Evolutionary conservation across 2,888 invertebrate species (phyloP), one percentile per base, ranked within the genome.

Genomic region (Melieria picta): DNA sequence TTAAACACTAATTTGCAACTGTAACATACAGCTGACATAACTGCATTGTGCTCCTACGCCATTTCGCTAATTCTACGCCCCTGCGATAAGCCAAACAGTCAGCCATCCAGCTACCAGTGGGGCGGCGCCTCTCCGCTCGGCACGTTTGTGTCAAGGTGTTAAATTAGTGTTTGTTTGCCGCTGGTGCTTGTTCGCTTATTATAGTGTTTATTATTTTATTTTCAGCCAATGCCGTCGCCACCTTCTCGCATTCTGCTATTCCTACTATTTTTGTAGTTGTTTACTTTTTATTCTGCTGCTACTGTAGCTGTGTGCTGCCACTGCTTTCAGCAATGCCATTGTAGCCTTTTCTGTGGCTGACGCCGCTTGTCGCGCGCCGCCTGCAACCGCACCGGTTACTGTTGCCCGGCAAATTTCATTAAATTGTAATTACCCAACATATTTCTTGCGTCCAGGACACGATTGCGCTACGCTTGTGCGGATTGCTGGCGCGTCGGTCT

Each of bases 351-450:
- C 50, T 50, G 50, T 50, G 7, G 60, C 43, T 60, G 60, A 3
- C 7, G 60, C n/a, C 2, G 30, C n/a, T 3, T 62, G 13, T 13
- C 13, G 16, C 30, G 7, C 42, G 13, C 11, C 7, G 52, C 52
- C n/a, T 3, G 7, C 7, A 7, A 11, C 13, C 42, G 64, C 55
- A 50, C 9, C 55, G 13, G 48, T 63, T 65, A 11, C 43, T 65
- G 42, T 65, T 63, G 16, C 63, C 30, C 4, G 11, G n/a, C 11
- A 60, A 71, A 65, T 71, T 71, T 71, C 71, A 71, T 71, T 71
- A 71, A 71, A 71, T 66, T 71, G 71, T 71, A 71, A 71, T 71
- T 71, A 71, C 65, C 65, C 62, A 55, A 65, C 65, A 70, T 70
- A 70, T 70, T 70, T 70, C 64, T 65, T 56, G 6, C 3, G 56